Base-by-base conservation (phyloP, 2,113 vertebrate species). In the Percopsis transmontana region DNA sequence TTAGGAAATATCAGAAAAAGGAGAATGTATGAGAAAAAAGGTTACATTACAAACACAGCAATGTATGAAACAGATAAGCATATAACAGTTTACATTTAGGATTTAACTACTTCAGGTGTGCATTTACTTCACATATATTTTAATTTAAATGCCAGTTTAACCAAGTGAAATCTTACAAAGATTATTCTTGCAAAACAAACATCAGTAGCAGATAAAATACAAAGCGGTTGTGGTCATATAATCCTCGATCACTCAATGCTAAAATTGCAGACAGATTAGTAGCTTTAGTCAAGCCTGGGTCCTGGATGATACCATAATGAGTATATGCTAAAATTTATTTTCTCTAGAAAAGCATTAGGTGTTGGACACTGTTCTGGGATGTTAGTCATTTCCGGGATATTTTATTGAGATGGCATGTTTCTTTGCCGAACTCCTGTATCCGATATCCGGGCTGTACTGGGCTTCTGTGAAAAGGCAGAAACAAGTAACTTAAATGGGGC, bases 401-500 rank as follows among this genome's bases (percentile, higher is more conserved):
- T 16, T 18, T 48, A 48, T 48, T 48, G 15, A 48, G 13, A 14
- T 2, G 45, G 45, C 45, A 15, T 48, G 45, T 18, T 15, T 48
- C 5, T 48, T 48, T 19, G 66, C 62, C 40, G 58, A 44, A 66
- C 20, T 38, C 20, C 56, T 64, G 59, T 2, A 41, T n/a, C 15
- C 53, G 14, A 44, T 12, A 41, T 24, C 59, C 66, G 71, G 66
- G 71, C 68, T 27, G 70, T 76, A 68, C 69, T 65, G 53, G 53
- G 53, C 42, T 55, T 57, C 66, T 53, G 21, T 60, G 58, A 66
- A 81, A 74, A 76, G 71, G 72, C 78, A 73, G 83, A 78, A 80
- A 75, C 81, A 72, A 84, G 79, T 69, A 44, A 81, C 86, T 90
- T 85, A 86, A 86, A 82, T 58, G 52, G 79, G 79, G 79, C 83